Base-by-base conservation (phyloP, 2,888 invertebrate species). In the Hydrotaea diabolus region DNA sequence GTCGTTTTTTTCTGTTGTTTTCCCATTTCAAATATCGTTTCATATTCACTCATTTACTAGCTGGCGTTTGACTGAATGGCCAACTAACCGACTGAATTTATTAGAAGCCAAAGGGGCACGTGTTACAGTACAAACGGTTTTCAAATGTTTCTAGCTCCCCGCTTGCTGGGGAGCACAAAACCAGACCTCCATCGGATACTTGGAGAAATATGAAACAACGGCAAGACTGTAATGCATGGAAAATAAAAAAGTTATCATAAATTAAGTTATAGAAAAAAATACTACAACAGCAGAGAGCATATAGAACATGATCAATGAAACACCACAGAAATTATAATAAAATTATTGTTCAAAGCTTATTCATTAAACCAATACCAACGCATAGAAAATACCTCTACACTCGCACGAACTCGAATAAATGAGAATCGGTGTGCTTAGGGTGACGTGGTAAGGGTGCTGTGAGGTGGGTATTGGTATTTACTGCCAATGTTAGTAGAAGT, bases 51-150 rank as follows among this genome's bases (percentile, higher is more conserved):
- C 39, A 11, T 15, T 66, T 39, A 66, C 39, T 39, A 11, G 39
- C 39, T 62, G 46, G 19, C 66, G 19, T 39, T 21, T 43, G 19
- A 46, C 21, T 19, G 19, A 66, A 23, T 36, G 31, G 7, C 31
- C 15, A 17, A 62, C 31, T 4, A 62, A 62, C 15, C 62, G 66
- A 66, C 15, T 69, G 46, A 19, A 7, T 15, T 46, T 13, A 69
- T 83, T 46, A 57, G 43, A 77, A 26, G 59, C 17, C 49, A 9
- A 79, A 49, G 66, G 71, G 77, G 74, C 83, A 83, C 83, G 77
- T 83, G 83, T 83, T 83, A 69, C 80, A 80, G 69, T 69, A 77
- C 36, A 49, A 43, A 59, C 36, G 66, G 36, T 31, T 26, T 62
- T 31, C 62, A 15, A 62, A n/a, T n/a, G n/a, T n/a, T n/a, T n/a